Base-by-base conservation (phyloP, 2,113 vertebrate species). In the Thinocorus orbignyianus region DNA sequence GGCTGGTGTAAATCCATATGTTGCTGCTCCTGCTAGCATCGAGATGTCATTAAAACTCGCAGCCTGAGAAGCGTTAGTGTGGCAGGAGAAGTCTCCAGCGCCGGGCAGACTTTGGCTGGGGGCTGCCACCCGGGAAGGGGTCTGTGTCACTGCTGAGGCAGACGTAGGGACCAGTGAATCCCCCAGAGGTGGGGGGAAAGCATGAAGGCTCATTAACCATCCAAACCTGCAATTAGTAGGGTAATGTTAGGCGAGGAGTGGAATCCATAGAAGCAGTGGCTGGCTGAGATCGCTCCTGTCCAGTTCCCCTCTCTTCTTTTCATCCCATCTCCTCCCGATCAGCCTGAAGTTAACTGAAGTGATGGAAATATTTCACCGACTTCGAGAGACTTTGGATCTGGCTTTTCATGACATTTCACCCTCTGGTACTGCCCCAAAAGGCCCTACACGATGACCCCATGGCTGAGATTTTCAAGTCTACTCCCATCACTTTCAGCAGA, bases 401-500 rank as follows among this genome's bases (percentile, higher is more conserved):
- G 52, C 52, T 92, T 92, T 89, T 88, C 65, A 35, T n/a, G 25
- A 49, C 31, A 49, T 86, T 92, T 92, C 79, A 78, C 83, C 60
- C 30, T 72, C 49, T 90, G 49, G 0, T 72, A 41, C 77, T 70
- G 30, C 37, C 81, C 80, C 39, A 81, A 82, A 96, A 85, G 84
- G 44, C 66, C 69, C 57, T 90, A 80, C 71, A 83, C 0, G 0
- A 60, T 1, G 37, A 44, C 79, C 52, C 65, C 2, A 41, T 6
- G 2, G 60, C 55, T 23, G 81, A 93, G 81, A 80, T 85, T 93
- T 97, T 83, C 81, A 62, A 64, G 44, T 60, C 66, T 91, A 55
- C 70, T 79, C 60, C 71, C 89, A 74, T 94, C 91, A 78, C 74
- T 95, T 96, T 83, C 91, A 87, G 69, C 58, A 81, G 87, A 95